Base-by-base conservation (phyloP, 2,113 vertebrate species). In the Lucifuga dentata region DNA sequence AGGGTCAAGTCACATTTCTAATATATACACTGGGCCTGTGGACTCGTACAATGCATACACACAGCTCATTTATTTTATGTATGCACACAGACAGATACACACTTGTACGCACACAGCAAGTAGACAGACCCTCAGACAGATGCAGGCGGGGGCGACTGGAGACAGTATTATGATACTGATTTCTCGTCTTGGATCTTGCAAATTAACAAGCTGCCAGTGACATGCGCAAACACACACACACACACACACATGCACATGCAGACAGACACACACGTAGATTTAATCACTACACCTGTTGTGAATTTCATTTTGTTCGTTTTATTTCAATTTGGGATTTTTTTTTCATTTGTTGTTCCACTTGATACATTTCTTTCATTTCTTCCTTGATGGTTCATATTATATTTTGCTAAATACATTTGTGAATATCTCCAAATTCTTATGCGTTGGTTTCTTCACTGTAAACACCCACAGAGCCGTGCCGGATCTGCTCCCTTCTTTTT, bases 1-100 rank as follows among this genome's bases (percentile, higher is more conserved):
- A 91, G 92, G 95, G 95, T 95, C 95, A 96, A 93, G 92, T 94
- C 93, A 93, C 94, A 92, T 85, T 81, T 80, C 91, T 92, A 93
- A 94, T 92, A 93, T 91, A 94, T 88, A 93, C 93, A 91, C 94
- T 86, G 89, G 89, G 90, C 76, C 91, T 86, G 92, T 88, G 90
- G 92, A 86, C 90, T 79, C 63, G 66, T 87, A 94, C 94, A 92
- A 93, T 74, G 73, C 90, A 83, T 89, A 88, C 84, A 75, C 92
- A 88, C 89, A 86, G 80, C 91, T 92, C 90, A 91, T 93, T 92
- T 88, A 89, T 88, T 93, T 92, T 92, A 92, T 92, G 88, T 91
- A 80, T 92, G 90, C 91, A 92, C 90, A 84, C 91, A 89, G 72
- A 87, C 76, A 75, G 35, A 78, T 80, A 79, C 72, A 75, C 72